These are phyloP conservation scores for Apodemus speciosus DNA, from an alignment of 2,113 vertebrate species.

Conservation along the genomic window DNA sequence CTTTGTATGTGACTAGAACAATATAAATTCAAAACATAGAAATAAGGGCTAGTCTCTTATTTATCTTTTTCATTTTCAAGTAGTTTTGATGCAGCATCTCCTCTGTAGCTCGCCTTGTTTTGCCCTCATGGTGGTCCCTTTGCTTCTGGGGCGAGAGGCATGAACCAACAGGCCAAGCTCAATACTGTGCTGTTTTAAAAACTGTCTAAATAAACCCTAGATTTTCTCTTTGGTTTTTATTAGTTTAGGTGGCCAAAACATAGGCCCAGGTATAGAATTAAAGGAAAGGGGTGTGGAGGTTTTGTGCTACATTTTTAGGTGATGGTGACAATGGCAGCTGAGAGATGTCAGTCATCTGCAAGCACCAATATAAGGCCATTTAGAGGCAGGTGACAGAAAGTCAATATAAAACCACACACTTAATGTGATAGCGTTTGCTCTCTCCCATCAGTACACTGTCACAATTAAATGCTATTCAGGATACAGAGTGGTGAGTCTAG, in stretches of 20 bases:
- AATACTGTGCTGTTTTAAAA: neutral
- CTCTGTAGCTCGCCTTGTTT: neutral
- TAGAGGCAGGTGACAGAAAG: constrained; percentile 29
- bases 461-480: neutral
- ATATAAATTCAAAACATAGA: neutral
- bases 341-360: neutral
- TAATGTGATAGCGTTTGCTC: neutral
- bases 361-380: neutral
- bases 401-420: constrained; percentile 36
- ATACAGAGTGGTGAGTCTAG: neutral
- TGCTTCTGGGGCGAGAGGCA: neutral
- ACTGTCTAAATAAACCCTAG: neutral
- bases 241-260: neutral
- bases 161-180: too few species aligned
- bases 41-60: neutral
- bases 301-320: neutral
- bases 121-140: neutral
- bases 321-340: neutral
- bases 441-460: neutral
- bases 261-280: neutral
- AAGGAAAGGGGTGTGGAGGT: neutral
- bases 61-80: neutral
- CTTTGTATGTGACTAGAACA: neutral
- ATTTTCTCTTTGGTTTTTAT: neutral
- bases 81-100: neutral